Percentiles rank a stretch among this genome's conserved stretches.
These are phyloP conservation scores for Carterocephalus palaemon DNA, from an alignment of 2,888 invertebrate genomes.

Conservation along the genomic window DNA sequence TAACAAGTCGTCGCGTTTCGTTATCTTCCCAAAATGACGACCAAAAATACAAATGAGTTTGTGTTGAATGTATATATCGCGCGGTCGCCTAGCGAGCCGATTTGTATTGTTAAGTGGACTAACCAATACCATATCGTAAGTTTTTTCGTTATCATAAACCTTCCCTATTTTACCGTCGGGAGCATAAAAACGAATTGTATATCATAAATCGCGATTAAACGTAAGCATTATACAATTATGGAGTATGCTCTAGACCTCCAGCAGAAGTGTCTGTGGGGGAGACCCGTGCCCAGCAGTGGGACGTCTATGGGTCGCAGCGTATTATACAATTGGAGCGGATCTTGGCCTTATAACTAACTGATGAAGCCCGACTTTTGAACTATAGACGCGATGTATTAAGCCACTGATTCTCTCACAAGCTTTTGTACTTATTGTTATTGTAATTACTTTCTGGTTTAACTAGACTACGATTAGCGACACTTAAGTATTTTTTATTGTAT, in stretches of 20 bases:
- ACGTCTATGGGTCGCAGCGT: too few relatives aligned
- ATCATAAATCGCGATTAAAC: constrained; percentile 24
- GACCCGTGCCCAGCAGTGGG: too few relatives aligned
- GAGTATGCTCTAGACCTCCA: too few relatives aligned
- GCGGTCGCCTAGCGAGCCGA: constrained; percentile 35
- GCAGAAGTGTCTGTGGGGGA: too few relatives aligned
- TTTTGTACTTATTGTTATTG: constrained; percentile 21
- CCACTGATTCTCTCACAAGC: constrained; percentile 3
- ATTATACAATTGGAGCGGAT: too few relatives aligned
- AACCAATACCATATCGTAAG: constrained; percentile 74
- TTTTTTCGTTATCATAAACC: constrained; percentile 59
- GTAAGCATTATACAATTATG: constrained; percentile 3
- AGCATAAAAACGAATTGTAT: constrained; percentile 38
- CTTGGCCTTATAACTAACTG: too few relatives aligned
- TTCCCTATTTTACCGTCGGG: constrained; percentile 56
- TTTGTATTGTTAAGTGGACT: constrained; percentile 50
- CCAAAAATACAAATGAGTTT: constrained; percentile 57
- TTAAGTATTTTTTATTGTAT: constrained; percentile 26
- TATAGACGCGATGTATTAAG: neutral
- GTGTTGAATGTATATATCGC: constrained; percentile 32
- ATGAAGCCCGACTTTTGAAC: too few relatives aligned
- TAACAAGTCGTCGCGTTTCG: constrained; percentile 42
- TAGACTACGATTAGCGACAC: constrained; percentile 31
- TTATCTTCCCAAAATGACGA: constrained; percentile 65
- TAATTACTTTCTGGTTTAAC: constrained; percentile 21